Percentiles rank a stretch among this genome's conserved stretches.
phyloP scores from a whole-genome alignment of 2,888 invertebrate genomes.

The Zaprionus obscuricornis region DNA sequence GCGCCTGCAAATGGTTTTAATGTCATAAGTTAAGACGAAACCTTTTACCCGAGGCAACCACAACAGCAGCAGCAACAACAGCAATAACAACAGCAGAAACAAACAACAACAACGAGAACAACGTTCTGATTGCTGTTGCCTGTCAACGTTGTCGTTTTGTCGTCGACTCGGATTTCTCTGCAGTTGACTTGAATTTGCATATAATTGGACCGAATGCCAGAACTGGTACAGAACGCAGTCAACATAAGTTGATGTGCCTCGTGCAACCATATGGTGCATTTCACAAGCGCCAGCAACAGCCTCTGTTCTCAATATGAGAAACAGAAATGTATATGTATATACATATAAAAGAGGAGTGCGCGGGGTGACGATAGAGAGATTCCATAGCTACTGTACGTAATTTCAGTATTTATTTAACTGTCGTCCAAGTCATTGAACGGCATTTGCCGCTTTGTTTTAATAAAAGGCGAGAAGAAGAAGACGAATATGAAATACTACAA shows the following conservation, averaged over 20 bases:
- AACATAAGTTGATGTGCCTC: conserved; percentile 43
- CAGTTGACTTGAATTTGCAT: conserved; percentile 63
- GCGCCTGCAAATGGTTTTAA: conserved; percentile 70
- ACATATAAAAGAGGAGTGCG: neutral
- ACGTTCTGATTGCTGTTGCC: conserved; percentile 13
- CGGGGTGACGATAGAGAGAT: neutral
- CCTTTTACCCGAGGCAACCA: conserved; percentile 52
- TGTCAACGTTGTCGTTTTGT: conserved; percentile 15
- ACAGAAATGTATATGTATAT: neutral
- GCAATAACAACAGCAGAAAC: conserved; percentile 4
- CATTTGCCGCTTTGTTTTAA: conserved; percentile 57
- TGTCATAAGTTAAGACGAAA: conserved; percentile 73
- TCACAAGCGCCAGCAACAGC: conserved; percentile 35
- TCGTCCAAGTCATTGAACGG: conserved; percentile 72
- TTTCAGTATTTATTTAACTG: conserved; percentile 74
- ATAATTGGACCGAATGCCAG: conserved; percentile 61
- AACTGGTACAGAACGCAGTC: conserved; percentile 11
- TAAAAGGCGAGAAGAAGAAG: neutral
- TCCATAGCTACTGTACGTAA: conserved; percentile 31
- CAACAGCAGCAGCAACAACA: conserved; percentile 1
- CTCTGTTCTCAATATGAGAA: neutral
- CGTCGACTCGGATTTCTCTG: conserved; percentile 59
- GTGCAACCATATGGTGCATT: conserved; percentile 57
- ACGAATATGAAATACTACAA: too few species aligned
- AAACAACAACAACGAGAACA: neutral